These are phyloP conservation scores for Aphelenchoides besseyi DNA, from an alignment of 1,140 invertebrate species.

Conservation along the genomic window DNA sequence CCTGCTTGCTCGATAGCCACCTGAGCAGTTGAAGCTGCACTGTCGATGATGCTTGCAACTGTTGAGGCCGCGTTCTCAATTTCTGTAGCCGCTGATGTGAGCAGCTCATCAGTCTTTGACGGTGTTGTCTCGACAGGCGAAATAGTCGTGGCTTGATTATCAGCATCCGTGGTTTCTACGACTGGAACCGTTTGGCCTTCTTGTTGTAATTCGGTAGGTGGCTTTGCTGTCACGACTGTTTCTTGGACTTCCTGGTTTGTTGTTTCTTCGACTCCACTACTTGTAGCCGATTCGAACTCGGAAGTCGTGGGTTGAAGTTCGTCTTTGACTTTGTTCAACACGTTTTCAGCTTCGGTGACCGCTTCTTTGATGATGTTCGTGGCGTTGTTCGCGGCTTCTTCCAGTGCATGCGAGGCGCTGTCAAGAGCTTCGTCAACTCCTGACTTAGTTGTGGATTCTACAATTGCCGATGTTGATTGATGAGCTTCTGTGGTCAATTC, in stretches of 20 bases:
- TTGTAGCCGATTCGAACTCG: no score
- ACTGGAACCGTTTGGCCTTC: background rate
- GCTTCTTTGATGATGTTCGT: slow-evolving; percentile 3
- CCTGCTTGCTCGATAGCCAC: background rate
- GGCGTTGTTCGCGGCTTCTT: background rate
- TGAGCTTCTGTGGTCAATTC: background rate
- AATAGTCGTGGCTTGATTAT: background rate
- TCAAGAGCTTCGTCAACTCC: background rate
- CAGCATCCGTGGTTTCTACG: no score
- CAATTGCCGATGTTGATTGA: background rate
- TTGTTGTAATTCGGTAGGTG: background rate
- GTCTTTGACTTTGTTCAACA: background rate
- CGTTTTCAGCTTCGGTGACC: background rate
- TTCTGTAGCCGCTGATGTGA: background rate
- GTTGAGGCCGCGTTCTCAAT: background rate
- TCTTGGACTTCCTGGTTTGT: no score
- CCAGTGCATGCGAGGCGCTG: background rate
- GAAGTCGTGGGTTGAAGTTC: background rate
- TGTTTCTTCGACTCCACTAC: background rate
- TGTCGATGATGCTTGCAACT: background rate
- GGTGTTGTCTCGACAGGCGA: background rate
- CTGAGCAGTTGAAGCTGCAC: background rate
- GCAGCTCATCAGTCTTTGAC: background rate
- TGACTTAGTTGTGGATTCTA: background rate
- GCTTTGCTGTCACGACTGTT: background rate